Evolutionary conservation across 2,888 invertebrate species (phyloP).

Genomic region (Parnassius mnemosyne): DNA sequence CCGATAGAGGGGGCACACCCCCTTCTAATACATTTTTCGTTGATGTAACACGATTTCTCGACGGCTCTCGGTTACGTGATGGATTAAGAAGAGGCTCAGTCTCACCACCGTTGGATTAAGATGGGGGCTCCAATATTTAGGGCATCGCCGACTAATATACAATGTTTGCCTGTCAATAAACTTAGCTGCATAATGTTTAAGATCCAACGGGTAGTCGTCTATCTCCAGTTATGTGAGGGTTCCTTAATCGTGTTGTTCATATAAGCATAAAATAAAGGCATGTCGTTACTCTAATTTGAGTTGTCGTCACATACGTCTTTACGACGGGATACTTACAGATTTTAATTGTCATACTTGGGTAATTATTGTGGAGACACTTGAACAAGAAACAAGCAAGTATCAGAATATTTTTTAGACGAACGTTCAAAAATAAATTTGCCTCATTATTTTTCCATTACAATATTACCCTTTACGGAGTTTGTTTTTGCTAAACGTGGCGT

Average conservation of each 20-base stretch:
- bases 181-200: constrained; percentile 56
- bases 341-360: no score
- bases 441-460: no score
- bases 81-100: constrained; percentile 77
- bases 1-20: constrained; percentile 64
- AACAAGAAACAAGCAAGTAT: no score
- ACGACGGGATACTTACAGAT: no score
- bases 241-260: constrained; percentile 26
- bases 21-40: constrained; percentile 81
- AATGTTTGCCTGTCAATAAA: constrained; percentile 72
- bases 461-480: no score
- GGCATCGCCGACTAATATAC: constrained; percentile 72
- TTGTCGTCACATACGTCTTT: no score
- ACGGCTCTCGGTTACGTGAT: constrained; percentile 80
- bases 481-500: neutral
- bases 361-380: no score
- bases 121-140: constrained; percentile 69
- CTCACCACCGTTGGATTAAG: constrained; percentile 74
- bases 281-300: neutral
- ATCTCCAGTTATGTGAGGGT: constrained; percentile 20
- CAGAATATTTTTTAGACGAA: no score
- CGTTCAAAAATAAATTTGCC: no score
- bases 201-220: constrained; percentile 25
- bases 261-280: constrained; percentile 27
- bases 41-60: constrained; percentile 82